phyloP scores from a whole-genome alignment of 30 jellyfish, hydroid and myxozoan genomes.

The Hydractinia symbiolongicarpus region DNA sequence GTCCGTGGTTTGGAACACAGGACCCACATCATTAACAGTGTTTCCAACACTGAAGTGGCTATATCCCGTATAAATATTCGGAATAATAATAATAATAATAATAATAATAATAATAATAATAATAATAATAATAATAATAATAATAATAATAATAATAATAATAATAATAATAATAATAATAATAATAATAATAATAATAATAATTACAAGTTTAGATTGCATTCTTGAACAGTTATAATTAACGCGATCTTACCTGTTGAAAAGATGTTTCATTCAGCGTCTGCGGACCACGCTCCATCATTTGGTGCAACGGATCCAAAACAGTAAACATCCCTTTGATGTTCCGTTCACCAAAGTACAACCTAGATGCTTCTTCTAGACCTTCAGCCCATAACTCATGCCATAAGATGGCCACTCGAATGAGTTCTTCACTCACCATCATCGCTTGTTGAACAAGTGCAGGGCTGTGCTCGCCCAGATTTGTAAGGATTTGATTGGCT shows the following conservation, averaged over 20 bases:
- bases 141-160: too few relatives aligned
- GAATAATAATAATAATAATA: too few relatives aligned
- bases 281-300: conserved; percentile 93
- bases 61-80: too few relatives aligned
- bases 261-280: conserved; percentile 84
- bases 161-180: too few relatives aligned
- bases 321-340: conserved; percentile 84
- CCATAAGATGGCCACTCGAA: conserved; percentile 96
- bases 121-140: too few relatives aligned
- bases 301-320: conserved; percentile 88
- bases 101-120: too few relatives aligned
- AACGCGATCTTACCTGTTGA: conserved; percentile 58
- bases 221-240: neutral
- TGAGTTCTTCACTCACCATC: conserved; percentile 97
- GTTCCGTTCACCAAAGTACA: conserved; percentile 83
- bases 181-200: too few relatives aligned
- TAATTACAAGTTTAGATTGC: too few relatives aligned
- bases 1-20: too few relatives aligned
- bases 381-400: conserved; percentile 95
- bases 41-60: too few relatives aligned
- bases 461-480: conserved; percentile 89
- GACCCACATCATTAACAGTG: too few relatives aligned
- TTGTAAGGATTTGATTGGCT: conserved; percentile 73
- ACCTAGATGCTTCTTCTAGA: conserved; percentile 89
- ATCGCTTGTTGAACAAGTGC: conserved; percentile 93